phyloP scores from a whole-genome alignment of 2,888 invertebrate species.

The Andrena flavipes region DNA sequence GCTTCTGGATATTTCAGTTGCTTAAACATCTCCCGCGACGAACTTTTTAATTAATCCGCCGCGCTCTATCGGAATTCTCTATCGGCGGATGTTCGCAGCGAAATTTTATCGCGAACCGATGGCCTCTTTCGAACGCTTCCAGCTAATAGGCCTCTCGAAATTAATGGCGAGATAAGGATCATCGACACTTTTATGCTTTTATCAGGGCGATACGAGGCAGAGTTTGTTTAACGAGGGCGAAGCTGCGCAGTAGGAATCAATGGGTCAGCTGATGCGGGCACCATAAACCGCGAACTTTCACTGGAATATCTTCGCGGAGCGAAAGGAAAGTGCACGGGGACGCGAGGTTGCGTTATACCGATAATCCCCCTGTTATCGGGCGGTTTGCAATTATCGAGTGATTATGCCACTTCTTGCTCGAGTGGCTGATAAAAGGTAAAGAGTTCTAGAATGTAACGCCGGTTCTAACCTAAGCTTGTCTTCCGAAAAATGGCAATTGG shows the following conservation, averaged over 20 bases:
- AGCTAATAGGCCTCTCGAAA: not conserved
- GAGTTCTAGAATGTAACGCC: not conserved
- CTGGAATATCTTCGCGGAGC: constrained; percentile 27
- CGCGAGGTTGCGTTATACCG: not conserved
- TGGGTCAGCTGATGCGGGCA: constrained; percentile 56
- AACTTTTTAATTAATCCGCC: not conserved
- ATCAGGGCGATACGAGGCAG: not conserved
- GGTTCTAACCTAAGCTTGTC: not conserved
- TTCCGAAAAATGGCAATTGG: not conserved
- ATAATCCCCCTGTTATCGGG: constrained; percentile 36
- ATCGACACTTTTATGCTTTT: constrained; percentile 2
- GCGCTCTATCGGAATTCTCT: not conserved
- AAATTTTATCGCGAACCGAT: constrained; percentile 1
- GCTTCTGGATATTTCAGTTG: no score
- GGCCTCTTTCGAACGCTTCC: not conserved
- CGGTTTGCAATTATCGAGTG: constrained; percentile 24
- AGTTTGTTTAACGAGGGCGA: not conserved
- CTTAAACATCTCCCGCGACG: not conserved
- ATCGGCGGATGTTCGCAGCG: not conserved
- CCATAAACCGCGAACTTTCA: constrained; percentile 44
- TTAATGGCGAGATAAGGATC: constrained; percentile 17
- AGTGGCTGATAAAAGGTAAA: constrained; percentile 46
- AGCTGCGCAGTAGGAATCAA: constrained; percentile 47
- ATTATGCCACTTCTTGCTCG: constrained; percentile 22
- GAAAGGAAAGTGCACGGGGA: constrained; percentile 15